Base-by-base conservation (phyloP, 2,888 invertebrate genomes). In the Cordilura impudica region DNA sequence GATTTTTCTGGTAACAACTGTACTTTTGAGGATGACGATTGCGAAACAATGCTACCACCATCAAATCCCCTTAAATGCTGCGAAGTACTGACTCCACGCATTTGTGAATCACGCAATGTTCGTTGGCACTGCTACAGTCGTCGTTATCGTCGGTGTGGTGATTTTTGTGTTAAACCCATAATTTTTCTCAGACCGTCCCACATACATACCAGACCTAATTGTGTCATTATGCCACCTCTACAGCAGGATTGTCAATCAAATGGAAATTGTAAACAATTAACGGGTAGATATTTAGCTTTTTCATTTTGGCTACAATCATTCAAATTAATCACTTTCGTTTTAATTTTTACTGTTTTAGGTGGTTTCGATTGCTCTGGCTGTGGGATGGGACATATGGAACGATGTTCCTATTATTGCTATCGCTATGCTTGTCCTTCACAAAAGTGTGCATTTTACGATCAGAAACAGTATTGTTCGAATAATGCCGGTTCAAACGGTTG, bases 281-380 rank as follows among this genome's bases (percentile, higher is more conserved):
- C 65, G 29, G 81, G 87, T 84, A 67, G 78, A 43, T 75, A 14
- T 1, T 18, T 1, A 21, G 18, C 45, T 35, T 3, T 35, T 35
- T 35, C 4, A 35, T 35, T 10, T 35, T 8, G 16, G 14, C 10
- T 0, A n/a, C 16, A 72, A 53, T 26, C n/a, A 7, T 63, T 60
- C 10, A n/a, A 10, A 72, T 31, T 43, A 18, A 8, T 14, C 4
- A 6, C 12, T 43, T n/a, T 31, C 31, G 8, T 65, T 45, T n/a
- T n/a, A n/a, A n/a, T n/a, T n/a, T n/a, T n/a, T 8, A 31, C 7
- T 18, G 0, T 53, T 60, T 1, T 45, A 86, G 85, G 81, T 47
- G 79, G 78, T 21, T 81, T 84, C 23, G 87, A 88, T 69, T 88
- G 87, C 61, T 86, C 86, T 4, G 84, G 84, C n/a, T 88, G 87